These are phyloP conservation scores for Plusia festucae DNA, from an alignment of 2,888 invertebrate genomes.

Conservation along the genomic window DNA sequence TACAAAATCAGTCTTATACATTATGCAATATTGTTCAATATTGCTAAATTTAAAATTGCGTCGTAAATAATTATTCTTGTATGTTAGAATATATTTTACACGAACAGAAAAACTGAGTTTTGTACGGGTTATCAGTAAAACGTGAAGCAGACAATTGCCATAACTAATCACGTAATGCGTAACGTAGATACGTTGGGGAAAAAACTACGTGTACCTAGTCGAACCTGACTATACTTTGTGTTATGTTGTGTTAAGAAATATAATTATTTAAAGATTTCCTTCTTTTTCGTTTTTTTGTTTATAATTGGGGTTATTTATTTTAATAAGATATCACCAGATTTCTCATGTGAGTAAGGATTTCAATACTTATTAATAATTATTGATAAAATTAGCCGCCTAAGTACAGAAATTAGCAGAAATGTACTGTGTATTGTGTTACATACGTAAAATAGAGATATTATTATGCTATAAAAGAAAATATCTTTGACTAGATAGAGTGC, in stretches of 20 bases:
- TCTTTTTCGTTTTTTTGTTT: constrained; percentile 25
- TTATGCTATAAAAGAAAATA: neutral
- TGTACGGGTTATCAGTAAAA: constrained; percentile 52
- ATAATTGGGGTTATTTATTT: constrained; percentile 8
- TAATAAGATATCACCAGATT: neutral
- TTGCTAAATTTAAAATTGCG: constrained; percentile 5
- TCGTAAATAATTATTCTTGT: constrained; percentile 28
- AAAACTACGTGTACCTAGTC: constrained; percentile 38
- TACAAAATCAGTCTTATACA: neutral
- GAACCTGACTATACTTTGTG: constrained; percentile 35
- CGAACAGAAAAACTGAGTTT: constrained; percentile 31
- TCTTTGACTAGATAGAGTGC: neutral
- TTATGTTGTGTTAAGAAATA: constrained; percentile 41
- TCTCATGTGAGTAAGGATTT: neutral
- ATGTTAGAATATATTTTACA: constrained; percentile 20
- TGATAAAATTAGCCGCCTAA: neutral
- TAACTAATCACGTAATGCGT: constrained; percentile 57
- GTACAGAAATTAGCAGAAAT: too few relatives aligned
- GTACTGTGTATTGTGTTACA: too few relatives aligned
- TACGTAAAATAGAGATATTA: too few relatives aligned
- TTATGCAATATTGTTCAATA: neutral
- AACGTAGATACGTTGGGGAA: constrained; percentile 47
- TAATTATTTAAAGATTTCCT: constrained; percentile 18
- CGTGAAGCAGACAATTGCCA: constrained; percentile 54
- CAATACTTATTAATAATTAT: neutral